These are phyloP conservation scores for Melanostoma mellinum DNA, from an alignment of 2,888 invertebrate genomes.

Conservation along the genomic window DNA sequence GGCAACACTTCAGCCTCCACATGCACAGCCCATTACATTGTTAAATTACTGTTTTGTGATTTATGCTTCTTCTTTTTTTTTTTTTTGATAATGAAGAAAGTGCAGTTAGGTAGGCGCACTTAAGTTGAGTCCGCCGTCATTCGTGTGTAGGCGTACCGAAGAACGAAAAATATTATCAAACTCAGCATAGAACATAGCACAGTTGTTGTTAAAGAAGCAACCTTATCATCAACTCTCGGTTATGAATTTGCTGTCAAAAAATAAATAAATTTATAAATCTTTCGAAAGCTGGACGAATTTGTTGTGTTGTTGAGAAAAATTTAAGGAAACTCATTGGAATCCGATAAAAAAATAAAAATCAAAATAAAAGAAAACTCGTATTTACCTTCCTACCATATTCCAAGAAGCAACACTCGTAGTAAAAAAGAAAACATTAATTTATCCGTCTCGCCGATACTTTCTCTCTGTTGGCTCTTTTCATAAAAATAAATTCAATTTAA, in stretches of 20 bases:
- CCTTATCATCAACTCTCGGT: conserved; percentile 31
- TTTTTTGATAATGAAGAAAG: conserved; percentile 29
- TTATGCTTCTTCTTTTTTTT: conserved; percentile 11
- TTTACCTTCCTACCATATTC: background rate
- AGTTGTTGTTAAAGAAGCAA: conserved; percentile 28
- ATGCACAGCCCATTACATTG: conserved; percentile 39
- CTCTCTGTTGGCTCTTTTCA: too few species aligned
- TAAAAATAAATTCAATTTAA: conserved; percentile 14
- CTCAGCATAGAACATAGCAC: conserved; percentile 27
- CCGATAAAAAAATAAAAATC: conserved; percentile 36
- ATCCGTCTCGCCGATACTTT: background rate
- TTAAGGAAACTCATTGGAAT: conserved; percentile 48
- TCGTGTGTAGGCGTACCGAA: conserved; percentile 7
- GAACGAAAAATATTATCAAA: conserved; percentile 14
- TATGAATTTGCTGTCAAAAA: conserved; percentile 50
- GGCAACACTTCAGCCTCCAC: conserved; percentile 22
- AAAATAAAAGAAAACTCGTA: background rate
- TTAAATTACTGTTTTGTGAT: conserved; percentile 37
- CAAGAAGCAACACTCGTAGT: too few species aligned
- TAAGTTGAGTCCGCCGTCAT: conserved; percentile 7
- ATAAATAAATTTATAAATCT: conserved; percentile 51
- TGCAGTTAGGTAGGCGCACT: conserved; percentile 45
- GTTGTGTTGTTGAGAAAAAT: conserved; percentile 63
- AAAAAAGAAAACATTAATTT: background rate
- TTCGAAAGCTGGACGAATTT: conserved; percentile 64